Evolutionary conservation across 2,797 vertebrate species (phyloP), one percentile per base, ranked within the genome.

Genomic region (Craterocephalus amniculus): DNA sequence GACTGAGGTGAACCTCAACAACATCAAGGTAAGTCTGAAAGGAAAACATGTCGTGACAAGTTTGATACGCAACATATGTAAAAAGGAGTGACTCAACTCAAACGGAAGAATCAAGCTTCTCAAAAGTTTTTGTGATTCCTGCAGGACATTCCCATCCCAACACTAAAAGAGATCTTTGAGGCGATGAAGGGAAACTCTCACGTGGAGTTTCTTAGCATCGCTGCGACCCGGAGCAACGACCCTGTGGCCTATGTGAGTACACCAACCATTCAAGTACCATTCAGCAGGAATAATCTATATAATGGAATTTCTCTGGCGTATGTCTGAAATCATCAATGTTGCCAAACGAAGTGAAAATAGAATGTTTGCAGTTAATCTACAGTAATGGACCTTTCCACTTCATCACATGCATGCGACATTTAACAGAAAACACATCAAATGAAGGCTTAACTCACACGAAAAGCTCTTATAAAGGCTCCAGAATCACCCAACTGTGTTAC

Each of bases 1-100:
- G 86, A 93, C 88, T 18, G 96, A 99, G 0, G 96, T 99, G 89
- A 99, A 99, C 93, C 95, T 99, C 74, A 99, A 99, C 91, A 99
- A 99, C 88, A 98, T 99, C 84, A 95, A 96, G 96, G 98, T 97
- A 83, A 71, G 67, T 3, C 6, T 9, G 24, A 0, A 8, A 13
- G 10, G 34, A 12, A 0, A 12, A 14, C 24, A 6, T 2, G 5
- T 7, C 0, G 18, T 11, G 20, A 24, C 24, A 31, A 52, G 18
- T 43, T 18, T 6, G 20, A 22, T 48, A 48, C 20, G n/a, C 8
- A 48, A 48, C n/a, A 40, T 26, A 24, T 36, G 3, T 35, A 36
- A 14, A 58, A 58, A 36, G 5, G 7, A 32, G 31, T 32, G 31
- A 32, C 3, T 32, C 31, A 32, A 3, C 7, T 32, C 31, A 32